Evolutionary conservation across 2,888 invertebrate species (phyloP), one percentile per base, ranked within the genome.

Genomic region (Dryomyza anilis): DNA sequence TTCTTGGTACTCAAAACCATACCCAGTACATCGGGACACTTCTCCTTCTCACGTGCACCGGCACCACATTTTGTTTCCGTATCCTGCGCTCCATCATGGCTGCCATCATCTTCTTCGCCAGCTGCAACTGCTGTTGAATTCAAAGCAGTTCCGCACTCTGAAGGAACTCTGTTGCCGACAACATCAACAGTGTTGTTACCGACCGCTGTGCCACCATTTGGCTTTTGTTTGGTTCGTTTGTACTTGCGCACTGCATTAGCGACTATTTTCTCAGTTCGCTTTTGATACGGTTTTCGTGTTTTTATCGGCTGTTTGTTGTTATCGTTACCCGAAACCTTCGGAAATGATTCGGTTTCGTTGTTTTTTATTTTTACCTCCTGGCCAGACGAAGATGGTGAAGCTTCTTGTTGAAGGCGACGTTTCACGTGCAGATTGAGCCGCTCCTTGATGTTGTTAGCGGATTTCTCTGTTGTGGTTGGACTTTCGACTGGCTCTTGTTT

Each of bases 361-460:
- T 67, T 72, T 63, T 65, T 70, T 67, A 39, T 60, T 50, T 53
- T 71, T 71, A 16, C 27, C 65, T 67, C 8, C 0, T 52, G 65
- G 14, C 39, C 53, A 5, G 69, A 67, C 0, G 66, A 60, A 1
- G 67, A 61, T 2, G 70, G 64, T 0, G 72, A 65, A 0, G 64
- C 27, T 16, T 74, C 73, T 64, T 81, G 79, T 53, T 80, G 81
- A n/a, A 83, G 59, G 1, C 82, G 76, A 0, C 82, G 76, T 67
- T 82, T 83, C 0, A 83, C 81, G 55, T 83, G 83, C 25, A 79
- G 58, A 69, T 82, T 80, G 3, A 83, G 63, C 0, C 78, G 78
- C 16, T 81, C 82, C 64, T 80, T 82, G 7, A 82, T 83, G 52
- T 80, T 74, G 16, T 68, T 69, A 30, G 64, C 39, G 8, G 69